phyloP scores from a whole-genome alignment of 2,888 invertebrate genomes.

The Caenorhabditis japonica region DNA sequence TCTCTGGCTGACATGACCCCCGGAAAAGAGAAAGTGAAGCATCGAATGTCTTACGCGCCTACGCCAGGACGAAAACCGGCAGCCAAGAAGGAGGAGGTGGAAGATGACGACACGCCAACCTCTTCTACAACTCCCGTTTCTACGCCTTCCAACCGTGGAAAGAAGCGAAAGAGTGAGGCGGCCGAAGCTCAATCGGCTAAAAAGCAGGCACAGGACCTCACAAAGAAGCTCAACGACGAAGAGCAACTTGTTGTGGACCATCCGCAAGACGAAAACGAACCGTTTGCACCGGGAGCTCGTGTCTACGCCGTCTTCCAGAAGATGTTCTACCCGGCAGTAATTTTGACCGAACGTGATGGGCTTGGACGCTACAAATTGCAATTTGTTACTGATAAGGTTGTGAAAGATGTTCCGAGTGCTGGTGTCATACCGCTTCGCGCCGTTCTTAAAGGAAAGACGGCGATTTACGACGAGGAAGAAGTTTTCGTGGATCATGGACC shows the following conservation, averaged over 20 bases:
- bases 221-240: slow-evolving; percentile 53
- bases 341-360: slow-evolving; percentile 64
- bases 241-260: slow-evolving; percentile 71
- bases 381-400: slow-evolving; percentile 70
- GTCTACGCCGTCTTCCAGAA: slow-evolving; percentile 73
- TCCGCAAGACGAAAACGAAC: slow-evolving; percentile 63
- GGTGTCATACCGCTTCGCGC: slow-evolving; percentile 71
- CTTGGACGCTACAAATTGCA: slow-evolving; percentile 71
- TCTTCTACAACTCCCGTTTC: slow-evolving; percentile 5
- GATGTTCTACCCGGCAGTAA: slow-evolving; percentile 73
- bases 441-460: slow-evolving; percentile 42
- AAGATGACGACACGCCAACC: slow-evolving; percentile 5
- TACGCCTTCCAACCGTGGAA: slow-evolving; percentile 14
- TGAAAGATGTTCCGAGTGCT: slow-evolving; percentile 67
- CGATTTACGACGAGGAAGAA: slow-evolving; percentile 21
- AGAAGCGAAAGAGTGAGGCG: slow-evolving; percentile 46
- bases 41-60: slow-evolving; percentile 2
- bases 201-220: slow-evolving; percentile 18
- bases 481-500: slow-evolving; percentile 55
- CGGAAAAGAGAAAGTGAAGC: slow-evolving; percentile 39
- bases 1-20: slow-evolving; percentile 62
- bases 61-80: slow-evolving; percentile 9
- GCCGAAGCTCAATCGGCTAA: slow-evolving; percentile 36
- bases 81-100: slow-evolving; percentile 28
- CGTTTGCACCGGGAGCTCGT: slow-evolving; percentile 67